Evolutionary conservation across 2,797 vertebrate genomes (phyloP).

Genomic region (Orientallactaga sibirica): DNA sequence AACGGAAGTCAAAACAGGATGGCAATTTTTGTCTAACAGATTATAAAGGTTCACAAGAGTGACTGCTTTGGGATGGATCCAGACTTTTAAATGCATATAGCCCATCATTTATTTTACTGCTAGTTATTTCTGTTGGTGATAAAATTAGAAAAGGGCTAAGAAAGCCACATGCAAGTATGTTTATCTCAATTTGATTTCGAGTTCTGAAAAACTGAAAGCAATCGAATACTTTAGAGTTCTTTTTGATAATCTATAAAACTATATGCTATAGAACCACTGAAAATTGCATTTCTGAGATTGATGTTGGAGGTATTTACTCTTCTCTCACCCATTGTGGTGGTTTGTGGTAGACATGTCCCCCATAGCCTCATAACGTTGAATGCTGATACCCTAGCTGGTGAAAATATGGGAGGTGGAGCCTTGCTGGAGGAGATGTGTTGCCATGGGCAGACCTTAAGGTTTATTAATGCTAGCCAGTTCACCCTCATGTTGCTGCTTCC

Average conservation of each 20-base stretch:
- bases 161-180: not conserved
- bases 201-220: conserved; percentile 40
- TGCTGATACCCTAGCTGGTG: no score
- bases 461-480: no score
- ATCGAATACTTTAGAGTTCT: not conserved
- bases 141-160: conserved; percentile 24
- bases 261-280: not conserved
- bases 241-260: conserved; percentile 11
- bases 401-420: no score
- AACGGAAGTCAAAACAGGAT: conserved; percentile 20
- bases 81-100: not conserved
- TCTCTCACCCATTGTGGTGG: not conserved
- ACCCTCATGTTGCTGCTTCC: no score
- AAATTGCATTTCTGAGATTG: not conserved
- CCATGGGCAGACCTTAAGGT: no score
- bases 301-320: not conserved
- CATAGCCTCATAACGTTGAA: no score
- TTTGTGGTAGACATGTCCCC: no score
- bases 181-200: not conserved
- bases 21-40: not conserved
- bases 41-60: conserved; percentile 38
- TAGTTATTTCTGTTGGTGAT: conserved; percentile 9
- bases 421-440: no score
- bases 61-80: conserved; percentile 1
- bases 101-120: conserved; percentile 6